A percentile compares a stretch with the other conserved stretches of the same genome.
phyloP scores from a whole-genome alignment of 1,140 invertebrate genomes.

The Heliconius eleuchia region DNA sequence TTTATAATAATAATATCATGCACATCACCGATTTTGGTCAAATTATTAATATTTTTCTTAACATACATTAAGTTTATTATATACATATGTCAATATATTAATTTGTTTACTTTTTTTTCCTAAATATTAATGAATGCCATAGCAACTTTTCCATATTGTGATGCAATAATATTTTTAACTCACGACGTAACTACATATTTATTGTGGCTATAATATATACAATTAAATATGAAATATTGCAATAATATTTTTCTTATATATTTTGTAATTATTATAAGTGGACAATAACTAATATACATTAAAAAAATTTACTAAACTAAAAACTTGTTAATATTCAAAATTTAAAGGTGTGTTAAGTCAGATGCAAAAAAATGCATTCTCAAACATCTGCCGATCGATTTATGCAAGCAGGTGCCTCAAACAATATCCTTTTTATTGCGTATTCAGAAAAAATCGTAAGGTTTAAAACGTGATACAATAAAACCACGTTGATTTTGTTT shows the following conservation, averaged over 20 bases:
- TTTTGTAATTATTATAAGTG: neutral
- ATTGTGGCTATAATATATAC: neutral
- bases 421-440: slow-evolving; percentile 29
- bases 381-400: slow-evolving; percentile 42
- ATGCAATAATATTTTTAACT: too few relatives aligned
- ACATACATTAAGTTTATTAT: too few relatives aligned
- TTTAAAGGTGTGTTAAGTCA: slow-evolving; percentile 39
- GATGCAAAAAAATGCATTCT: slow-evolving; percentile 34
- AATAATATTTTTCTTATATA: neutral
- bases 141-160: too few relatives aligned
- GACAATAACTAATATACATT: neutral
- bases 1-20: too few relatives aligned
- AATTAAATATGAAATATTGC: neutral
- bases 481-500: neutral
- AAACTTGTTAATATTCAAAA: slow-evolving; percentile 30
- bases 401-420: slow-evolving; percentile 43
- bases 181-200: too few relatives aligned
- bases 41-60: too few relatives aligned
- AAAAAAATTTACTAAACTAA: too few relatives aligned
- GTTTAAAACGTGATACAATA: neutral
- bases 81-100: too few relatives aligned
- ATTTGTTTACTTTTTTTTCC: too few relatives aligned
- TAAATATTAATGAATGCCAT: too few relatives aligned
- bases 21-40: too few relatives aligned
- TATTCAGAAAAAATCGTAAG: slow-evolving; percentile 24